Base-by-base conservation (phyloP, 2,888 invertebrate species). In the Leptopterna dolabrata region DNA sequence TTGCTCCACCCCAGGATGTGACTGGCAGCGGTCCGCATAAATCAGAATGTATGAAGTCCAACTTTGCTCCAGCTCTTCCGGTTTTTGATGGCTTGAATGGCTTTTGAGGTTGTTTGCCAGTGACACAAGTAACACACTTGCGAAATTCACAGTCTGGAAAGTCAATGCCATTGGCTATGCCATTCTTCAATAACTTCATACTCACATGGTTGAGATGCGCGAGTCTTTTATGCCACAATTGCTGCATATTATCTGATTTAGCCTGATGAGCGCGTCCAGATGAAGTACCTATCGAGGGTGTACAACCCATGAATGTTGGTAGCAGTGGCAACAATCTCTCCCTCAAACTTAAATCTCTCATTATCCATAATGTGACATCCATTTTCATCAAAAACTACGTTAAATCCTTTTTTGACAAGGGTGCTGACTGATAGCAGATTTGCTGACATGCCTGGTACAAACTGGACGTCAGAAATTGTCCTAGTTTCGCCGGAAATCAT, bases 1-100 rank as follows among this genome's bases (percentile, higher is more conserved):
- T 76, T 1, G 88, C 51, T 9, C 89, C 88, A 43, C 89, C 87
- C n/a, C 87, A 87, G 6, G 89, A 89, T 13, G 82, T 45, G 1
- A 36, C 14, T 30, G 29, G 29, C n/a, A 41, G 6, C 16, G 63
- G 63, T 11, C 63, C 63, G 4, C 0, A 0, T 4, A 63, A 0
- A 24, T 63, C 63, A 0, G 24, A 1, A 7, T 63, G 63, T 3
- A 63, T 6, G 4, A 63, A 11, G 2, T 2, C 24, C 11, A 63
- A 24, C 24, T 24, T 24, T 4, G 11, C 11, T 1, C 30, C 11
- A 19, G 36, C 7, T 30, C 6, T 0, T 63, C 9, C 16, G 16
- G 24, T 63, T 63, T 63, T 63, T 63, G 63, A 63, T 14, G 3
- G 0, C 41, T 76, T 76, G 11, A 24, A 63, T 1, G 85, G 70